These are phyloP conservation scores for Channa argus DNA, from an alignment of 2,113 vertebrate species.

Conservation along the genomic window DNA sequence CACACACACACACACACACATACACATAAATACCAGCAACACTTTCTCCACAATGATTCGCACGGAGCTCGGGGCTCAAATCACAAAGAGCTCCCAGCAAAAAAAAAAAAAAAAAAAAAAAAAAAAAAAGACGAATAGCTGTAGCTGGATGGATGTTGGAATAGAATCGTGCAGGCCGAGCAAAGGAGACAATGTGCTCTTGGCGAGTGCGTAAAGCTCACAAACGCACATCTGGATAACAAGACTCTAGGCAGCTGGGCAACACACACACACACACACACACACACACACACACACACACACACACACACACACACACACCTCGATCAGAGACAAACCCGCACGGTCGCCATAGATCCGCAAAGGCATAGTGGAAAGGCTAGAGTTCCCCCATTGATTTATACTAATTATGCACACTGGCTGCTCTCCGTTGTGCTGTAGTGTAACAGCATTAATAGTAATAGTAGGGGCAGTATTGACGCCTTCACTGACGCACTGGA, in stretches of 20 bases:
- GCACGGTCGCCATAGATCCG: slow-evolving; percentile 27
- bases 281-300: slow-evolving; percentile 10
- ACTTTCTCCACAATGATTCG: slow-evolving; percentile 65
- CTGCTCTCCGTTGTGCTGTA: slow-evolving; percentile 46
- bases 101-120: not conserved
- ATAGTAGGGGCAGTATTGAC: slow-evolving; percentile 78
- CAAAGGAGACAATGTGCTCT: slow-evolving; percentile 66
- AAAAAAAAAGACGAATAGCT: slow-evolving; percentile 35
- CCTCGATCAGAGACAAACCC: slow-evolving; percentile 16
- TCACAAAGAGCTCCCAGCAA: slow-evolving; percentile 42
- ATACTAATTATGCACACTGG: slow-evolving; percentile 55
- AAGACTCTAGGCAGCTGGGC: slow-evolving; percentile 74
- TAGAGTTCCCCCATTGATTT: slow-evolving; percentile 66
- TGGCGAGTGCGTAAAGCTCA: slow-evolving; percentile 70
- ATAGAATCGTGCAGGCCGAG: slow-evolving; percentile 37
- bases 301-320: slow-evolving; percentile 18
- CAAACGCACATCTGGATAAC: slow-evolving; percentile 87
- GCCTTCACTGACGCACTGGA: slow-evolving; percentile 83
- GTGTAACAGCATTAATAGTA: slow-evolving; percentile 68
- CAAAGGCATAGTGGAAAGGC: slow-evolving; percentile 37
- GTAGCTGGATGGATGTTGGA: slow-evolving; percentile 36
- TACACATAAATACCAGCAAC: slow-evolving; percentile 23
- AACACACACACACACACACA: slow-evolving; percentile 43
- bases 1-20: slow-evolving; percentile 13
- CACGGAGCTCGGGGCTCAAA: slow-evolving; percentile 48